phyloP scores from a whole-genome alignment of 2,888 invertebrate genomes.

The Cheilosia soror region DNA sequence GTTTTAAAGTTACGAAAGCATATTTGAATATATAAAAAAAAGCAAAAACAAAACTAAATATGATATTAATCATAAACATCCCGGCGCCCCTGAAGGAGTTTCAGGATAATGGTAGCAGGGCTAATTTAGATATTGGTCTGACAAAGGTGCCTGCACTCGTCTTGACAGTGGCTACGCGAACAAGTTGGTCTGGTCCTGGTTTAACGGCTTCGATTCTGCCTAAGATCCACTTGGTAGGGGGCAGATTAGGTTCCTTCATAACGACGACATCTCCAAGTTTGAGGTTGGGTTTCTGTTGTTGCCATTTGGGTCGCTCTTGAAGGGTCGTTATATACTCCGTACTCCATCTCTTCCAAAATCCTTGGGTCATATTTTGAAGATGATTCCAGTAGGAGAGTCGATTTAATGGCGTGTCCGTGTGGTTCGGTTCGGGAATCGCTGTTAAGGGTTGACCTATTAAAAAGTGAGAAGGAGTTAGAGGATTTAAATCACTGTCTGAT shows the following conservation, averaged over 20 bases:
- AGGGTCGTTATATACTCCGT: conserved; percentile 49
- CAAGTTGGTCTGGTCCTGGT: neutral
- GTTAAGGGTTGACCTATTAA: conserved; percentile 55
- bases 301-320: conserved; percentile 65
- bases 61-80: too few relatives aligned
- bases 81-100: neutral
- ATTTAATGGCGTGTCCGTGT: conserved; percentile 27
- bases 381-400: conserved; percentile 45
- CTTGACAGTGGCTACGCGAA: conserved; percentile 9
- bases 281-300: neutral
- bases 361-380: conserved; percentile 60
- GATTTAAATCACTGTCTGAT: conserved; percentile 49
- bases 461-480: conserved; percentile 57
- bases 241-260: conserved; percentile 28
- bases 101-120: neutral
- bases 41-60: too few relatives aligned
- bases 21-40: too few relatives aligned
- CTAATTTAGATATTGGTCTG: conserved; percentile 10
- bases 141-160: conserved; percentile 7
- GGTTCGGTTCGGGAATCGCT: conserved; percentile 44
- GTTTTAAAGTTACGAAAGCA: too few relatives aligned
- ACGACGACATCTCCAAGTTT: conserved; percentile 27
- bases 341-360: conserved; percentile 66
- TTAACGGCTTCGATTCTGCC: conserved; percentile 5
- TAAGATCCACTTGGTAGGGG: conserved; percentile 39